phyloP scores from a whole-genome alignment of 2,797 vertebrate genomes.

The Rhynchonycteris naso region DNA sequence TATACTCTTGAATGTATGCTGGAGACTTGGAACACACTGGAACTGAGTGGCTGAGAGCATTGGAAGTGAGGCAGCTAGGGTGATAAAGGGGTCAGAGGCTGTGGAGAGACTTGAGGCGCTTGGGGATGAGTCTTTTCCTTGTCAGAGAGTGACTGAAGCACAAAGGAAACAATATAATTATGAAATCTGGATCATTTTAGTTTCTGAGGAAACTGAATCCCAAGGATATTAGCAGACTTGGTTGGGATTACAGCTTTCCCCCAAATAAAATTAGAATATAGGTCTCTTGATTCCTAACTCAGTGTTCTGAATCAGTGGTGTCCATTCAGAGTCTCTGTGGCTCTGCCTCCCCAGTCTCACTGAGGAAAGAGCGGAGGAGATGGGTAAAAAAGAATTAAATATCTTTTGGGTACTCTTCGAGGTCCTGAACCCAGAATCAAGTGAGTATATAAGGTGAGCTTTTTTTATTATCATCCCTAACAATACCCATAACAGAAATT shows the following conservation, averaged over 20 bases:
- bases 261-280: neutral
- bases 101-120: neutral
- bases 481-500: conserved; percentile 29
- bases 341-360: neutral
- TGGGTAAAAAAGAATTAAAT: neutral
- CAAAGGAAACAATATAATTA: neutral
- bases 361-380: neutral
- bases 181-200: neutral
- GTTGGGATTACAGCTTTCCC: neutral
- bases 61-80: neutral
- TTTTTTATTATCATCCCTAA: neutral
- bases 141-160: conserved; percentile 1
- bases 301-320: neutral
- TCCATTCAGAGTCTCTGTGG: neutral
- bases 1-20: neutral
- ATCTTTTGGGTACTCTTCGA: neutral
- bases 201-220: conserved; percentile 33
- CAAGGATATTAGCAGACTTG: neutral
- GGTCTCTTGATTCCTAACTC: neutral
- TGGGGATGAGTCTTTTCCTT: neutral
- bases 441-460: neutral
- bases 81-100: neutral
- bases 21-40: neutral
- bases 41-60: neutral
- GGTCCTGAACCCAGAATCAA: neutral